Base-by-base conservation (phyloP, 2,797 vertebrate genomes). In the Naso thynnoides region DNA sequence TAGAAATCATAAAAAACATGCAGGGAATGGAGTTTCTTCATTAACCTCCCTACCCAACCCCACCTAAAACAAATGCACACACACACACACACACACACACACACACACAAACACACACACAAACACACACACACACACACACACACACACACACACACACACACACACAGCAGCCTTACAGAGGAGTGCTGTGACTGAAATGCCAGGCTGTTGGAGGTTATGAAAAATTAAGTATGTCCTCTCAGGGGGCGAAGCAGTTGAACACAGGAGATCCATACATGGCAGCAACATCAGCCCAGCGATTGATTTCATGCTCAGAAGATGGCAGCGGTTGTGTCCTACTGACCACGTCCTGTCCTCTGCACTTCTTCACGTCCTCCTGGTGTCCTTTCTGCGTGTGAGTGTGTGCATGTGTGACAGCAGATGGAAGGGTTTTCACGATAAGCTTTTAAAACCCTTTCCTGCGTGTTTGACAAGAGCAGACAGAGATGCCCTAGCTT, bases 211-310 rank as follows among this genome's bases (percentile, higher is more conserved):
- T 18, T 26, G 80, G 76, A 69, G 70, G 60, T 67, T 66, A 79
- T 87, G 70, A 90, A 90, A 86, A 86, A 84, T 89, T 79, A 69
- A 90, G 79, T 31, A 73, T 53, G 65, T 79, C 60, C 56, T 78
- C 58, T 61, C 29, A 16, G 75, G 61, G 76, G 68, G 62, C 5
- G 52, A 74, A 75, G 59, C 70, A 48, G 50, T 63, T 38, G 0
- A 13, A 48, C n/a, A 21, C 45, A 54, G 60, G 36, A 42, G 67
- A 81, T 80, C 72, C 18, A 24, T 76, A 79, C 61, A 67, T 41
- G 21, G 72, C 70, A 76, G 75, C 66, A 76, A 69, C 64, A 77
- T 85, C 75, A 88, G 67, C 62, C 16, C 21, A 11, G 42, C 13
- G 41, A 89, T 86, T 84, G 86, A 91, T 89, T 36, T 78, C 5